Percentiles rank a stretch among this genome's conserved stretches.
These are phyloP conservation scores for Drosophila eohydei DNA, from an alignment of 2,888 invertebrate species.

Conservation along the genomic window DNA sequence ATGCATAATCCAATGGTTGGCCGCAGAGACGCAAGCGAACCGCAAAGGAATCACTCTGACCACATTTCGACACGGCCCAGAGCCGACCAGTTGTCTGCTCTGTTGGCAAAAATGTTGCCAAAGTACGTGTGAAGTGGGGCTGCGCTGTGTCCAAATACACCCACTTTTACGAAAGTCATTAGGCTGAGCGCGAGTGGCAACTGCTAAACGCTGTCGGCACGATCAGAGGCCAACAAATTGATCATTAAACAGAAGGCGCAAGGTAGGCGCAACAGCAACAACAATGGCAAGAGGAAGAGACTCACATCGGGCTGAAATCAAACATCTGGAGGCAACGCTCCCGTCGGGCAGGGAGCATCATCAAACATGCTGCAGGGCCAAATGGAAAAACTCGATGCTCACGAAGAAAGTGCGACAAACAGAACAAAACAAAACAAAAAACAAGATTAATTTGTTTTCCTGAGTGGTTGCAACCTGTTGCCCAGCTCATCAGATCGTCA, in stretches of 20 bases:
- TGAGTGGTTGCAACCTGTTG: conserved; percentile 72
- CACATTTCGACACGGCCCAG: conserved; percentile 58
- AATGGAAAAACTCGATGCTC: conserved; percentile 43
- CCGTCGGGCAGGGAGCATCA: conserved; percentile 43
- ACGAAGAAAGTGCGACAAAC: conserved; percentile 63
- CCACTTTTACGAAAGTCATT: conserved; percentile 75
- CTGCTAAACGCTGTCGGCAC: conserved; percentile 78
- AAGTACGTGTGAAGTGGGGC: conserved; percentile 18
- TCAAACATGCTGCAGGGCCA: conserved; percentile 52
- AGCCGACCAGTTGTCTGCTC: conserved; percentile 50
- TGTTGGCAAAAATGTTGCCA: conserved; percentile 15
- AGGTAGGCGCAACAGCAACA: conserved; percentile 57
- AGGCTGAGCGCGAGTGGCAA: conserved; percentile 47
- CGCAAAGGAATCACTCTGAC: conserved; percentile 15
- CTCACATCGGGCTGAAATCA: conserved; percentile 66
- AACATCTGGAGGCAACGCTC: conserved; percentile 71
- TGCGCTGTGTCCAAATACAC: conserved; percentile 54
- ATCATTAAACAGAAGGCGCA: conserved; percentile 81
- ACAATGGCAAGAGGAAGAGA: conserved; percentile 21
- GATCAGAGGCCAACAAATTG: conserved; percentile 78
- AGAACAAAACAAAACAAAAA: conserved; percentile 15
- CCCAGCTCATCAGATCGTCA: conserved; percentile 45
- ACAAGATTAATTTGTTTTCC: conserved; percentile 80
- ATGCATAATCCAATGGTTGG: conserved; percentile 70
- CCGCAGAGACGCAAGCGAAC: conserved; percentile 42